These are phyloP conservation scores for Amphilophus citrinellus DNA, from an alignment of 2,113 vertebrate species.

Conservation along the genomic window DNA sequence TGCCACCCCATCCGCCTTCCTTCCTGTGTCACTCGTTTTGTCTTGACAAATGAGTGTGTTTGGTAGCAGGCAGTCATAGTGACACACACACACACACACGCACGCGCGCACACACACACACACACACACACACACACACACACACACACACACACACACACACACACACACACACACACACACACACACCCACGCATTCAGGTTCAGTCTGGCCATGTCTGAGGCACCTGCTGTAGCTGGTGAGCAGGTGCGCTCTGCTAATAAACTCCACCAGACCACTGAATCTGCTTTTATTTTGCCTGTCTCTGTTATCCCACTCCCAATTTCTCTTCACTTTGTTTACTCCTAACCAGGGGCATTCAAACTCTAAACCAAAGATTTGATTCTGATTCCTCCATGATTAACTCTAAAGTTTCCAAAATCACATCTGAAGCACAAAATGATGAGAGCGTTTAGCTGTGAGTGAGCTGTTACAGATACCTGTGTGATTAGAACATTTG, in stretches of 20 bases:
- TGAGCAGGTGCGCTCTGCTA: constrained; percentile 37
- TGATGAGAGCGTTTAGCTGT: not conserved
- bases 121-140: not conserved
- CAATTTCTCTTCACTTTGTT: not conserved
- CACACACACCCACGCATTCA: not conserved
- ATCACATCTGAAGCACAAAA: not conserved
- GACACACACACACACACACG: not conserved
- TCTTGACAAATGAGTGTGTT: constrained; percentile 70
- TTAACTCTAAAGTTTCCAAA: not conserved
- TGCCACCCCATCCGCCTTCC: constrained; percentile 27
- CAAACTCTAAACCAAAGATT: not conserved
- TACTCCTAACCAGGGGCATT: not conserved
- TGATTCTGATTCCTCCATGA: not conserved
- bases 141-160: not conserved
- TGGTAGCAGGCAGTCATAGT: constrained; percentile 42
- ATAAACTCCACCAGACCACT: constrained; percentile 37
- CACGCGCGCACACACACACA: not conserved
- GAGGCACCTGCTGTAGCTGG: constrained; percentile 34
- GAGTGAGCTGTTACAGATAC: not conserved
- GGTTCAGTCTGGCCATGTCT: not conserved
- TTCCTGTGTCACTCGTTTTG: constrained; percentile 57
- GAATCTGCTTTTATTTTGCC: constrained; percentile 24
- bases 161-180: not conserved
- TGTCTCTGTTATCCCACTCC: constrained; percentile 16
- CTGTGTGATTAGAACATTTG: constrained; percentile 8